Evolutionary conservation across 2,888 invertebrate species (phyloP).

Genomic region (Tridacna gigas): DNA sequence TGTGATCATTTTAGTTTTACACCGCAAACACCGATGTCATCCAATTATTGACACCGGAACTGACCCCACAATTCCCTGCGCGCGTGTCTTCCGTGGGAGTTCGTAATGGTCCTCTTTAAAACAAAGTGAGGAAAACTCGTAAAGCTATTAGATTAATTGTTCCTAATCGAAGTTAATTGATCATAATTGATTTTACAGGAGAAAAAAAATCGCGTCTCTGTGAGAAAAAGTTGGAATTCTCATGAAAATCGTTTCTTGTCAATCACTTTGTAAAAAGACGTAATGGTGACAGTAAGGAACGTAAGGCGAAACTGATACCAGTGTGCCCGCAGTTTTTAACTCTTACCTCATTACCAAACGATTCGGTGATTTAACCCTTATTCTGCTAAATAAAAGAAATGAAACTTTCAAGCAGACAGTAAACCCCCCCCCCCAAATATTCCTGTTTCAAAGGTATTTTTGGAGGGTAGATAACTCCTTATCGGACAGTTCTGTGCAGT

Average conservation of each 20-base stretch:
- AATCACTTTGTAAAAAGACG: background rate
- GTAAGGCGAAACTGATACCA: background rate
- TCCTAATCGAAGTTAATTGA: slow-evolving; percentile 55
- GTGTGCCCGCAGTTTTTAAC: no score
- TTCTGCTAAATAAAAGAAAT: no score
- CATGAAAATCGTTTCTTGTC: slow-evolving; percentile 19
- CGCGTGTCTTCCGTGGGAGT: slow-evolving; percentile 60
- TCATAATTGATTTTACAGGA: slow-evolving; percentile 48
- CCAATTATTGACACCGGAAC: slow-evolving; percentile 47
- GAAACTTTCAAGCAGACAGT: no score
- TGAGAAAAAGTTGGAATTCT: slow-evolving; percentile 50
- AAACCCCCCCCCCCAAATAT: no score
- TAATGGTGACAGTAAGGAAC: background rate
- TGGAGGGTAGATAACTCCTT: no score
- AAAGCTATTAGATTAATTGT: slow-evolving; percentile 58
- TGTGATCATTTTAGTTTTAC: slow-evolving; percentile 6
- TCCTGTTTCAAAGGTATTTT: no score
- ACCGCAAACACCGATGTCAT: slow-evolving; percentile 59
- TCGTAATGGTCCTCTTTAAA: slow-evolving; percentile 32
- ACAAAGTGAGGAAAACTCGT: slow-evolving; percentile 62
- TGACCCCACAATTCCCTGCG: slow-evolving; percentile 55
- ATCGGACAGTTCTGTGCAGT: no score
- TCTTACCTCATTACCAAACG: no score
- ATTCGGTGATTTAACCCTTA: no score
- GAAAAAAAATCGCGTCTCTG: slow-evolving; percentile 25